phyloP scores from a whole-genome alignment of 2,888 invertebrate genomes.

The Iphiclides podalirius region DNA sequence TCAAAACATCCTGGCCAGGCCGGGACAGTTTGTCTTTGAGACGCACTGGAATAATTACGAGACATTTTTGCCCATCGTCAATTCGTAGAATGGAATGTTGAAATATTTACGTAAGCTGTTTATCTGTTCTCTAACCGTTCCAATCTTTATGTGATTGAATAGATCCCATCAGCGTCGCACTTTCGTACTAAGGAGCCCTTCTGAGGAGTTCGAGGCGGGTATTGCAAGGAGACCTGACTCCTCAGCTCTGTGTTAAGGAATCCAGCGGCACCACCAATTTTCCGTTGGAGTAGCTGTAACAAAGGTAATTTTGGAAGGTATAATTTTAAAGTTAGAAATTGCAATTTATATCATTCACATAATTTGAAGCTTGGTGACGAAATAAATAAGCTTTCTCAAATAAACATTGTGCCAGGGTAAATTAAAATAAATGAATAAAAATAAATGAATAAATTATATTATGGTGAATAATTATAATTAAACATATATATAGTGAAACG shows the following conservation, averaged over 20 bases:
- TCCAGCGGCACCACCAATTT: constrained; percentile 81
- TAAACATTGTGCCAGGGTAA: background rate
- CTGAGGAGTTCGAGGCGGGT: constrained; percentile 65
- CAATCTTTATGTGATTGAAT: constrained; percentile 5
- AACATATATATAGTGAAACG: background rate
- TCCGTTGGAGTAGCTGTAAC: constrained; percentile 79
- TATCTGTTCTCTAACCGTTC: background rate
- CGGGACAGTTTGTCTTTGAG: constrained; percentile 57
- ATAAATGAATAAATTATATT: background rate
- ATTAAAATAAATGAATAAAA: background rate
- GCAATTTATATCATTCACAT: background rate
- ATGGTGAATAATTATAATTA: no score
- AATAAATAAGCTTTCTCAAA: background rate
- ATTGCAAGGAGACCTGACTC: constrained; percentile 59
- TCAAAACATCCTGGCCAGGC: constrained; percentile 40
- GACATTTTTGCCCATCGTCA: constrained; percentile 26
- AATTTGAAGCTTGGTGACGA: background rate
- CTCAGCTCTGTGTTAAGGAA: constrained; percentile 79
- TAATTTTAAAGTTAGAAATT: no score
- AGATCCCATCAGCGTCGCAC: constrained; percentile 5
- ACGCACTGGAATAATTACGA: constrained; percentile 44
- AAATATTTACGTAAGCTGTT: constrained; percentile 14
- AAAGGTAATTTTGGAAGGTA: constrained; percentile 41
- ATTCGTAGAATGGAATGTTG: constrained; percentile 41
- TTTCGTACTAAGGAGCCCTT: constrained; percentile 55